Evolutionary conservation across 2,888 invertebrate species (phyloP).

Genomic region (Amiota communis): DNA sequence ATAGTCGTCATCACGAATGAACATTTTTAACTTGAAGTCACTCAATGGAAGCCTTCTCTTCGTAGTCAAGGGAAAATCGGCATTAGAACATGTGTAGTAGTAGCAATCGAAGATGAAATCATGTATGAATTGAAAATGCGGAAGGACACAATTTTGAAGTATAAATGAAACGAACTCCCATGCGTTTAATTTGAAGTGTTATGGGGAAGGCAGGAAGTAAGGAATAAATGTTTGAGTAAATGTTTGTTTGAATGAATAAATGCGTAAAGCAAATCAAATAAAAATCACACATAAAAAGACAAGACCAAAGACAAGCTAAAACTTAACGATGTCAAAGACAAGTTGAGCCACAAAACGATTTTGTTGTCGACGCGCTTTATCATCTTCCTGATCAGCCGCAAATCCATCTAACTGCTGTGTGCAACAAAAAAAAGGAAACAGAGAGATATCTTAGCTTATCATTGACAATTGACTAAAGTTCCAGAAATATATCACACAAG

Average conservation of each 20-base stretch:
- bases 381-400: slow-evolving; percentile 22
- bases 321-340: neutral
- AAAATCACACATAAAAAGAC: slow-evolving; percentile 10
- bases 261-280: slow-evolving; percentile 4
- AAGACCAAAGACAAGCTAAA: slow-evolving; percentile 1
- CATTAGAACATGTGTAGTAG: slow-evolving; percentile 14
- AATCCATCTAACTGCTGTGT: slow-evolving; percentile 19
- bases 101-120: neutral
- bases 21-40: neutral
- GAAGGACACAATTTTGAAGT: neutral
- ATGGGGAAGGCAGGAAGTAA: neutral
- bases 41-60: neutral
- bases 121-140: too few relatives aligned
- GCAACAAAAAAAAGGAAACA: neutral
- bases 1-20: neutral
- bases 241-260: neutral
- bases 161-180: neutral
- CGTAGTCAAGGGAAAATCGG: slow-evolving; percentile 1
- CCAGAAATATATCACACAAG: slow-evolving; percentile 24
- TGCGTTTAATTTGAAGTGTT: slow-evolving; percentile 5
- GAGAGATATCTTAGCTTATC: slow-evolving; percentile 47
- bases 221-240: neutral
- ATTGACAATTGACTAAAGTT: slow-evolving; percentile 54
- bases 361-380: neutral
- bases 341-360: slow-evolving; percentile 8